Base-by-base conservation (phyloP, 1,140 invertebrate genomes). In the Halictus rubicundus region DNA sequence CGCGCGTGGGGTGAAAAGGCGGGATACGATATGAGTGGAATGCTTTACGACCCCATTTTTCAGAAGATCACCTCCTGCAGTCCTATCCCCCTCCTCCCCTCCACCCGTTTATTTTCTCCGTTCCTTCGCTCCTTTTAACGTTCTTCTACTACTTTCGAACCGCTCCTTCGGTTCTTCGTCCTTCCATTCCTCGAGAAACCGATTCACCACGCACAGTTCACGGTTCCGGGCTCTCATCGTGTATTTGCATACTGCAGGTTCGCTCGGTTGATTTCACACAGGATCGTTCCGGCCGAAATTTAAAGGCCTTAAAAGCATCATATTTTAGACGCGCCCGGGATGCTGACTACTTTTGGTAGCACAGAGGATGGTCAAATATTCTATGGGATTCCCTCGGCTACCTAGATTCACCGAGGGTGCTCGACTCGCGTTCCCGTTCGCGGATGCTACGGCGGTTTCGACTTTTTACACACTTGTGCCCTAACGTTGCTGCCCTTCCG, bases 241-340 rank as follows among this genome's bases (percentile, higher is more conserved):
- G 81, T 89, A 90, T 91, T 91, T 91, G 89, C 91, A 89, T 89
- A 90, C 80, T 81, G 89, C 83, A 68, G 79, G 82, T 82, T 85
- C 88, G 85, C 77, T 85, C 86, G 85, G 84, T 88, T 89, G 87
- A 90, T 91, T 91, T 92, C 82, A 86, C 87, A 77, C 63, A 72
- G 75, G 78, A 70, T 83, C 81, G 86, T 90, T 88, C 83, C 83
- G 88, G 84, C 80, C 83, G 76, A 90, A 90, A 90, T 92, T 91
- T 89, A 91, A 91, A 89, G 89, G 86, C 85, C 77, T 82, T 91
- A 90, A 92, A 91, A 91, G 89, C 90, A 90, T 92, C 86, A 91
- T 91, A 92, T 92, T 92, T 92, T 90, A 91, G 84, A 65, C 77
- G 63, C 63, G 19, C 7, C 21, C 61, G 32, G 42, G 75, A 21